Base-by-base conservation (phyloP, 1,140 invertebrate genomes). In the Macrosteles quadrilineatus region DNA sequence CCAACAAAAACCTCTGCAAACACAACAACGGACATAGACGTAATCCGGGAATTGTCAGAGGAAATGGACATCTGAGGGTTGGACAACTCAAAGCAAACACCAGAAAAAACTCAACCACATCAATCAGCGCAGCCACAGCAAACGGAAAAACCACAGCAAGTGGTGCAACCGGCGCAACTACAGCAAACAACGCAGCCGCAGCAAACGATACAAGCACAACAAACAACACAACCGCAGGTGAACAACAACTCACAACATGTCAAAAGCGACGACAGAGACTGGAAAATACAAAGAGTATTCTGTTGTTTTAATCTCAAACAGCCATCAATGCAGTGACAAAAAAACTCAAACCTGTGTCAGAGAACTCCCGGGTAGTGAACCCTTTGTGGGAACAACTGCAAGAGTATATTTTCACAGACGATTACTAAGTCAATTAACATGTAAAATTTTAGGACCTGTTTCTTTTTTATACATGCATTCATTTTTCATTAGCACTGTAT, bases 51-150 rank as follows among this genome's bases (percentile, higher is more conserved):
- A 1, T 77, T 73, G 50, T 74, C 79, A 1, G 75, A 74, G 6
- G 57, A 69, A 30, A 76, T 75, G 69, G 78, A 74, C 31, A 80
- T 73, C 80, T 82, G 76, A 81, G 78, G 76, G 67, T 75, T 77
- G 76, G 78, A 72, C 68, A 72, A 76, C 75, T 75, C 71, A 68
- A 74, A 70, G n/a, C n/a, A n/a, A n/a, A n/a, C n/a, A n/a, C n/a
- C n/a, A n/a, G n/a, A n/a, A n/a, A n/a, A n/a, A 47, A 17, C 32
- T 19, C 32, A 65, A 40, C 17, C 21, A n/a, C 23, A 40, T 21
- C 30, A 4, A n/a, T n/a, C 23, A 65, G n/a, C 25, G 43, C 30
- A 1, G 29, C 14, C 45, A n/a, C n/a, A n/a, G n/a, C n/a, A n/a
- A n/a, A n/a, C n/a, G n/a, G n/a, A n/a, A n/a, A n/a, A n/a, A n/a